Evolutionary conservation across 2,888 invertebrate genomes (phyloP).

Genomic region (Lasius platythorax): DNA sequence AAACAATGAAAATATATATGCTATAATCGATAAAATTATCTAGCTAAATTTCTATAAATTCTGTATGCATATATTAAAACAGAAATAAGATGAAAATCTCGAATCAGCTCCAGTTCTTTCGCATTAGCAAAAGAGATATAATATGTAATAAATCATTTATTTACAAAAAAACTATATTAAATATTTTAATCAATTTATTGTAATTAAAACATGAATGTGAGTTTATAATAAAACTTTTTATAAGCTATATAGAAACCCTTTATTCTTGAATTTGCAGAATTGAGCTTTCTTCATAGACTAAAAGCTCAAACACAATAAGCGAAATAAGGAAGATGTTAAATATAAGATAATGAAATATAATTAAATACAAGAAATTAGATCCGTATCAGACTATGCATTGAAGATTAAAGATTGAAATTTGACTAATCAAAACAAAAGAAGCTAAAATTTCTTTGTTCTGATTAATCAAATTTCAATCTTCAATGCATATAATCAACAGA

Average conservation of each 20-base stretch:
- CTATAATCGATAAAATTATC: constrained; percentile 43
- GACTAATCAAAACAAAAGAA: too few species aligned
- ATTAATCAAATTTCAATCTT: too few species aligned
- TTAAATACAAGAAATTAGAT: too few species aligned
- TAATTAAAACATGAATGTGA: background rate
- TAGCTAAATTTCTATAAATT: constrained; percentile 37
- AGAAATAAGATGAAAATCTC: background rate
- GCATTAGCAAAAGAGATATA: constrained; percentile 4
- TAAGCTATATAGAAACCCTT: background rate
- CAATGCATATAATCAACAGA: too few species aligned
- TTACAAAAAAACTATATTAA: constrained; percentile 1
- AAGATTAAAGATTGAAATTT: too few species aligned
- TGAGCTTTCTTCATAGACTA: too few species aligned
- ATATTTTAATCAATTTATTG: background rate
- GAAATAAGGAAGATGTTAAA: too few species aligned
- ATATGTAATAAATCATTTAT: constrained; percentile 23
- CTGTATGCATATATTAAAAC: constrained; percentile 17
- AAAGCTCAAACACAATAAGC: too few species aligned
- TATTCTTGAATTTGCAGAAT: background rate
- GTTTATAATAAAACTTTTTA: constrained; percentile 5
- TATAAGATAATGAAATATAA: too few species aligned
- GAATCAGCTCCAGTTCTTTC: background rate
- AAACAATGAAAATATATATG: background rate
- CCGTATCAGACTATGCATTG: too few species aligned
- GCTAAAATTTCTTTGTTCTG: too few species aligned